Evolutionary conservation across 2,113 vertebrate species (phyloP).

Genomic region (Spea multiplicata): DNA sequence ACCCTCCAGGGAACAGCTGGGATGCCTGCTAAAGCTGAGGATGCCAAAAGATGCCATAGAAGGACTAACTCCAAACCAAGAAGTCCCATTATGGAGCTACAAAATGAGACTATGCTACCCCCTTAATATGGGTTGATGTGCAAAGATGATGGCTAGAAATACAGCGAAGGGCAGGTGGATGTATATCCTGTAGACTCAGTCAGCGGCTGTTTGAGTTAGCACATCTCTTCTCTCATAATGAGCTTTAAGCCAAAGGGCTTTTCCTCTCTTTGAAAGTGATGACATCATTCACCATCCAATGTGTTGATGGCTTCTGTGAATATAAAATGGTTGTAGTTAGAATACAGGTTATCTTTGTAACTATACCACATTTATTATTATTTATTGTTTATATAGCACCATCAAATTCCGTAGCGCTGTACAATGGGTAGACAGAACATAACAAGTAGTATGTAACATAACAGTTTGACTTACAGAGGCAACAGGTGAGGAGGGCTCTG

Average conservation of each 20-base stretch:
- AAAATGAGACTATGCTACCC: neutral
- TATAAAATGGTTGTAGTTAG: slow-evolving; percentile 14
- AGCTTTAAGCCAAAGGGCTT: neutral
- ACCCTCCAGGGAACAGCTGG: slow-evolving; percentile 83
- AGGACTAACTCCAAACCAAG: slow-evolving; percentile 67
- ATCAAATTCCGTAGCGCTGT: no score
- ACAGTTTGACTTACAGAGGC: no score
- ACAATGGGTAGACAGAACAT: no score
- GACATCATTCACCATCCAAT: slow-evolving; percentile 8
- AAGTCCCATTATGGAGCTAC: slow-evolving; percentile 61
- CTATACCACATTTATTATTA: no score
- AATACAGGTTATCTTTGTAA: neutral
- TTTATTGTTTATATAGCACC: no score
- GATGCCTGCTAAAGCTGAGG: slow-evolving; percentile 59
- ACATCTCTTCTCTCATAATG: neutral
- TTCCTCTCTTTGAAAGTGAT: slow-evolving; percentile 1
- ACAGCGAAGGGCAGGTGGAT: neutral
- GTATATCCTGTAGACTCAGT: neutral
- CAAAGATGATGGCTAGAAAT: neutral
- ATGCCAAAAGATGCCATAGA: slow-evolving; percentile 58
- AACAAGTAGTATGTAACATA: no score
- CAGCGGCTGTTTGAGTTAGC: neutral
- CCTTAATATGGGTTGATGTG: slow-evolving; percentile 5
- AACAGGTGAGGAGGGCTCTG: no score
- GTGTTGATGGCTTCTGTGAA: slow-evolving; percentile 22